A percentile compares a stretch with the other conserved stretches of the same genome.
Evolutionary conservation across 1,140 invertebrate species (phyloP).

Genomic region (Drosophila dunni): DNA sequence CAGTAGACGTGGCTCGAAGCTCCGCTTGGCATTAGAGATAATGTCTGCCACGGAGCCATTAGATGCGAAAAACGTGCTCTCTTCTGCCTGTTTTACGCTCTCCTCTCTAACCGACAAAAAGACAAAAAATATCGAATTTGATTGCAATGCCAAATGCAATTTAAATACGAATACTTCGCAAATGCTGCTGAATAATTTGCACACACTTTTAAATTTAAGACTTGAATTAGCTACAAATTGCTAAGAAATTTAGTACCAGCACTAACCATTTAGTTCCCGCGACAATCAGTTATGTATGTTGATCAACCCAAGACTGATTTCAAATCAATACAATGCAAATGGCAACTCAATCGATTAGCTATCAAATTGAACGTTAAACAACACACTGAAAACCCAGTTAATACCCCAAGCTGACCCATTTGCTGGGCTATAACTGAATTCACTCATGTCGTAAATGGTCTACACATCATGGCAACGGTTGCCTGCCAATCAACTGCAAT

Average conservation of each 20-base stretch:
- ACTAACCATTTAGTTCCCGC: no score
- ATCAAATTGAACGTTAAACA: constrained; percentile 15
- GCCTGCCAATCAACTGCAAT: constrained; percentile 60
- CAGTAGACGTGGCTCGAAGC: neutral
- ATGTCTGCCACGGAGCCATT: constrained; percentile 63
- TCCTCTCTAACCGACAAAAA: constrained; percentile 10
- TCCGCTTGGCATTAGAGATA: constrained; percentile 67
- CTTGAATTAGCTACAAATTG: neutral
- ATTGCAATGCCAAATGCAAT: constrained; percentile 75
- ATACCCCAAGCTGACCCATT: constrained; percentile 24
- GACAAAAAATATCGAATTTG: constrained; percentile 62
- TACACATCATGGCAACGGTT: constrained; percentile 31
- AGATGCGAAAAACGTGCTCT: constrained; percentile 35
- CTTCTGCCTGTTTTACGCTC: neutral
- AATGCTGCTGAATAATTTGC: neutral
- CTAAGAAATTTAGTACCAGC: no score
- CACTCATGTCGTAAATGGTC: constrained; percentile 24
- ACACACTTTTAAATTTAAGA: no score
- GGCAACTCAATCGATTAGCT: constrained; percentile 25
- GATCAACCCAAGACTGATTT: neutral
- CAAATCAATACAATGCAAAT: neutral
- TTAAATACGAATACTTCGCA: constrained; percentile 51
- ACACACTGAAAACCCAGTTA: constrained; percentile 2
- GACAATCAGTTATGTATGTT: no score
- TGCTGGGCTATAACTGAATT: constrained; percentile 25